Base-by-base conservation (phyloP, 2,888 invertebrate species). In the Agonopterix heracliana region DNA sequence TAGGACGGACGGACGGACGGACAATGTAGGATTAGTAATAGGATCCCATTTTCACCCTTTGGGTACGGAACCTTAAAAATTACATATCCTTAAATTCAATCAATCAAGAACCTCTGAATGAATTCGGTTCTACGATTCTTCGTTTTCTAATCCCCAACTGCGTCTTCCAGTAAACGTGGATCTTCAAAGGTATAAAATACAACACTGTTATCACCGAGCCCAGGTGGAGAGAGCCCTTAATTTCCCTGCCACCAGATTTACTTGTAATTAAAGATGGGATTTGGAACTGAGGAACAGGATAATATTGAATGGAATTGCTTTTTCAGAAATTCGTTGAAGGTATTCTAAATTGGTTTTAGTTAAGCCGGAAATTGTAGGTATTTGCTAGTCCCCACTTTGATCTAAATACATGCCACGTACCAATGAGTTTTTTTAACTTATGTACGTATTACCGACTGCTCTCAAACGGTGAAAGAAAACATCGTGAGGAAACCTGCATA, bases 221-320 rank as follows among this genome's bases (percentile, higher is more conserved):
- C 71, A 74, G 72, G 67, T 71, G 69, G 64, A 54, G 57, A 54
- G 44, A 38, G 53, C 56, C 56, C 58, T 64, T 67, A 64, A 71
- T 70, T 68, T 63, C 61, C 41, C 62, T 52, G 58, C 66, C 71
- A 70, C 67, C 73, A 68, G 71, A 74, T 78, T 74, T 66, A 63
- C 66, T 54, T 62, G 66, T 77, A 76, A 78, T 79, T 78, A 78
- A 76, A 72, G 67, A 63, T 60, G 64, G 66, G 68, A 68, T 72
- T 75, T 68, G 54, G 60, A 59, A 57, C 53, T 54, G 56, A 54
- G 52, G 12, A 56, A 59, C n/a, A 35, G 51, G 47, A 47, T 50
- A 47, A 48, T 51, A 14, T 14, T 41, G 14, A 47, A 42, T 38
- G 41, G 41, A 45, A 45, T 51, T 45, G 47, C 44, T 46, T 51